A percentile compares a stretch with the other conserved stretches of the same genome.
Conservation (phyloP, 2,797 vertebrate species). For the Cetoscarus ocellatus region DNA sequence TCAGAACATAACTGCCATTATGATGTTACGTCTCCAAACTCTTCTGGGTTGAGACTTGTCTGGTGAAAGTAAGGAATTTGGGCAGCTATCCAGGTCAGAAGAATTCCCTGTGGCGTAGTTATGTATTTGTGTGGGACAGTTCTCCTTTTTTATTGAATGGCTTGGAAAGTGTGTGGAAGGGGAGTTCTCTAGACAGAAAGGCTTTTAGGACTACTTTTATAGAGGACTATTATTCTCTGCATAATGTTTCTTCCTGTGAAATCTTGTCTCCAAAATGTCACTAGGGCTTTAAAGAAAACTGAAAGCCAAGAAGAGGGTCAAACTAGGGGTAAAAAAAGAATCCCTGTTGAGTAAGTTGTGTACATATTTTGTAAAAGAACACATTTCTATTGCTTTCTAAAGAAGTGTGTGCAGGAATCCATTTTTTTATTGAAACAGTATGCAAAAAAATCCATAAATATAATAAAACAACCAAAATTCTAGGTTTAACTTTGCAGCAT, state of each 20-base stretch:
- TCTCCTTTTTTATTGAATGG: constrained; percentile 27
- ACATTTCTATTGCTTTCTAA: not conserved
- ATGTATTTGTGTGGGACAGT: constrained; percentile 8
- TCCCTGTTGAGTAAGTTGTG: not conserved
- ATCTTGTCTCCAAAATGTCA: not conserved
- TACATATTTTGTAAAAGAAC: not conserved
- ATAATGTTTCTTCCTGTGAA: constrained; percentile 4
- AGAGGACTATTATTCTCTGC: constrained; percentile 5
- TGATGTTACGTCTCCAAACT: constrained; percentile 35
- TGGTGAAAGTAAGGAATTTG: constrained; percentile 12
- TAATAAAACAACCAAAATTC: not conserved
- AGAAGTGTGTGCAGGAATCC: not conserved
- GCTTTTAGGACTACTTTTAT: constrained; percentile 4
- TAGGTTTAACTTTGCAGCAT: not conserved
- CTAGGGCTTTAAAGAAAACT: not conserved
- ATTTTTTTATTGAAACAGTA: not conserved
- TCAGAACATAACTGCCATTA: constrained; percentile 55
- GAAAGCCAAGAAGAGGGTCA: not conserved
- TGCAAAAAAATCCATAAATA: not conserved
- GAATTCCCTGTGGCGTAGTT: constrained; percentile 25
- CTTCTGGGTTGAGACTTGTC: constrained; percentile 21
- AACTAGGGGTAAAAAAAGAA: not conserved
- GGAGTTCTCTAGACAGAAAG: constrained; percentile 9
- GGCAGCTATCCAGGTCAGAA: constrained; percentile 40
- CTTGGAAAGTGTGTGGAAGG: not conserved